These are phyloP conservation scores for Sciurus vulgaris DNA, from an alignment of 2,797 vertebrate species.

Conservation along the genomic window DNA sequence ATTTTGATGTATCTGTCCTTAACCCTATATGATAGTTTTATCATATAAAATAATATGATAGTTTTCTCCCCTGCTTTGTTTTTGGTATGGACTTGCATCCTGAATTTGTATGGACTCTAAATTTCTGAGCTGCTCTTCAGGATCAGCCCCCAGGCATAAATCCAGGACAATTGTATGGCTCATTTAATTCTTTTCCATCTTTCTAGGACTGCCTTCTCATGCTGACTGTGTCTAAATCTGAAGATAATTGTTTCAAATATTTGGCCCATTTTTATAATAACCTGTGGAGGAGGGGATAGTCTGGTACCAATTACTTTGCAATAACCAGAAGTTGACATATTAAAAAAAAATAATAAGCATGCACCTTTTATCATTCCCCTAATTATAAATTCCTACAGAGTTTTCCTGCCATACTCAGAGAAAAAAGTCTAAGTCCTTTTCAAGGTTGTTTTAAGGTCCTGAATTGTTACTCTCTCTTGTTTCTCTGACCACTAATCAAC, in stretches of 20 bases:
- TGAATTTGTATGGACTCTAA: not conserved
- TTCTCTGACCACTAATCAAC: not conserved
- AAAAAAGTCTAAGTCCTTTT: not conserved
- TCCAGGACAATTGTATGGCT: not conserved
- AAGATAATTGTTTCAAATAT: not conserved
- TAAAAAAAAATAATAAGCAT: not conserved
- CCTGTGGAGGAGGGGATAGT: not conserved
- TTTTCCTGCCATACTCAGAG: not conserved
- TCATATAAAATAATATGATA: not conserved
- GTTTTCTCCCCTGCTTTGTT: not conserved
- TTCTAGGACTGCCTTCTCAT: not conserved
- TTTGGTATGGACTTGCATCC: not conserved
- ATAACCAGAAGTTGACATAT: not conserved
- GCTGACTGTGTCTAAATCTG: not conserved
- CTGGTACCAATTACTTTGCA: not conserved
- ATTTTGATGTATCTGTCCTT: not conserved
- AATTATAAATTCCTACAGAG: not conserved
- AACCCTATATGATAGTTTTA: not conserved
- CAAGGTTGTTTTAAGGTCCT: not conserved
- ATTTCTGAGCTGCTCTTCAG: not conserved
- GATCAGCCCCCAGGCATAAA: not conserved
- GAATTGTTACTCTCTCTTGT: not conserved
- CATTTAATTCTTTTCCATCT: not conserved
- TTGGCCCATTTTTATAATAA: constrained; percentile 33
- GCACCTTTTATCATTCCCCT: not conserved